Base-by-base conservation (phyloP, 2,888 invertebrate species). In the Cataglyphis livida region DNA sequence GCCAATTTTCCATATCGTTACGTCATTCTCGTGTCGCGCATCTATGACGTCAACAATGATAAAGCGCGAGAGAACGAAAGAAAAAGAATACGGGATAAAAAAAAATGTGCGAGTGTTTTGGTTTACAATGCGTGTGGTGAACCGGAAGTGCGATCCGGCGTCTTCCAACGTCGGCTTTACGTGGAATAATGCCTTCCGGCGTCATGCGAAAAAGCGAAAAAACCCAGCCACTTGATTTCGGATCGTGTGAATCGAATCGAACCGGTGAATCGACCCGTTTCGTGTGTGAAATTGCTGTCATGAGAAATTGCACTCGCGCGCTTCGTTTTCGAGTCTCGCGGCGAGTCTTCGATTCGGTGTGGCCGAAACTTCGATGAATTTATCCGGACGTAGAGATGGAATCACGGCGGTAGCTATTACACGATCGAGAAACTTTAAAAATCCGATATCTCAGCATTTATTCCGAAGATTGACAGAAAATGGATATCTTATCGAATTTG, bases 1-100 rank as follows among this genome's bases (percentile, higher is more conserved):
- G 35, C 32, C 85, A 85, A 87, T 87, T 85, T 87, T 85, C 84
- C 57, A 76, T 84, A 87, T 82, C 83, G 83, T 79, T 81, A 59
- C 66, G 75, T 48, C 38, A 57, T 59, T 66, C 61, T 25, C 62
- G 35, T 38, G 62, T 44, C 66, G 32, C 59, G 57, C 32, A 66
- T 18, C 25, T 71, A 35, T 44, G n/a, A 74, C 41, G 38, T 18
- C 62, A 21, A 54, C 62, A 18, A 54, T 44, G 18, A 62, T 51
- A 4, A 65, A 66, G 51, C 28, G 7, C 15, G 32, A 44, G 18
- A 44, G 21, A 70, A 15, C n/a, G 41, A 76, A 71, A 81, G 64
- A 66, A 51, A n/a, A 32, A 44, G 71, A 76, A 44, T n/a, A n/a
- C 21, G 28, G 25, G 64, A 59, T 28, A 0, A 15, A 18, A 44